phyloP scores from a whole-genome alignment of 1,140 invertebrate species.

The Zaprionus gabonicus region DNA sequence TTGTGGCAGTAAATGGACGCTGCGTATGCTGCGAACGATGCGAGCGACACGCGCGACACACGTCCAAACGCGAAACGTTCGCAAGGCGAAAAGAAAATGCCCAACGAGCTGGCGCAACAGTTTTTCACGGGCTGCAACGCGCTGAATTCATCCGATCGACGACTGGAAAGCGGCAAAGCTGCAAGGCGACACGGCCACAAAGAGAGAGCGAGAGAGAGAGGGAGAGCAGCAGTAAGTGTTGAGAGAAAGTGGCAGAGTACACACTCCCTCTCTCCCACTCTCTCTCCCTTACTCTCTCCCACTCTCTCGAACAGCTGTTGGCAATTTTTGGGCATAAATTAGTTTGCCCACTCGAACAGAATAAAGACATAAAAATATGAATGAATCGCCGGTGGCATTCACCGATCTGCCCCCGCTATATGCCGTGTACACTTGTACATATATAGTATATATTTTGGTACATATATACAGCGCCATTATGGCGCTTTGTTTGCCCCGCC shows the following conservation, averaged over 20 bases:
- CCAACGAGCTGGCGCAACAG: conserved; percentile 38
- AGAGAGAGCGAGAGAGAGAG: conserved; percentile 2
- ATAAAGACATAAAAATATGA: conserved; percentile 61
- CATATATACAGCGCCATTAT: conserved; percentile 10
- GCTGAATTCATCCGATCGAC: conserved; percentile 64
- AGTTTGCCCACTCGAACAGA: conserved; percentile 22
- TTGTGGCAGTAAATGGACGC: conserved; percentile 52
- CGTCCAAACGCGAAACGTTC: conserved; percentile 79
- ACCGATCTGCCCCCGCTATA: conserved; percentile 14
- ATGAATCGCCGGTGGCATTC: conserved; percentile 68
- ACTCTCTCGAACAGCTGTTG: conserved; percentile 56
- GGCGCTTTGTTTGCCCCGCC: conserved; percentile 55
- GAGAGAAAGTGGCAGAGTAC: neutral
- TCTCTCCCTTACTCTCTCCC: neutral
- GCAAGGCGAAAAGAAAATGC: conserved; percentile 75
- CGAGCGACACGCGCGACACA: conserved; percentile 35
- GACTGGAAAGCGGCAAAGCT: conserved; percentile 61
- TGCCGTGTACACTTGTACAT: no score
- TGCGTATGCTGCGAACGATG: conserved; percentile 62
- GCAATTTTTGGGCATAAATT: conserved; percentile 70
- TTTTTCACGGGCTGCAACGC: conserved; percentile 49
- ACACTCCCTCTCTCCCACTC: neutral
- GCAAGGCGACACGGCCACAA: conserved; percentile 45
- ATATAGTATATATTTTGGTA: conserved; percentile 5
- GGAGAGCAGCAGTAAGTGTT: neutral